Base-by-base conservation (phyloP, 1,140 invertebrate species). In the Arion vulgaris region DNA sequence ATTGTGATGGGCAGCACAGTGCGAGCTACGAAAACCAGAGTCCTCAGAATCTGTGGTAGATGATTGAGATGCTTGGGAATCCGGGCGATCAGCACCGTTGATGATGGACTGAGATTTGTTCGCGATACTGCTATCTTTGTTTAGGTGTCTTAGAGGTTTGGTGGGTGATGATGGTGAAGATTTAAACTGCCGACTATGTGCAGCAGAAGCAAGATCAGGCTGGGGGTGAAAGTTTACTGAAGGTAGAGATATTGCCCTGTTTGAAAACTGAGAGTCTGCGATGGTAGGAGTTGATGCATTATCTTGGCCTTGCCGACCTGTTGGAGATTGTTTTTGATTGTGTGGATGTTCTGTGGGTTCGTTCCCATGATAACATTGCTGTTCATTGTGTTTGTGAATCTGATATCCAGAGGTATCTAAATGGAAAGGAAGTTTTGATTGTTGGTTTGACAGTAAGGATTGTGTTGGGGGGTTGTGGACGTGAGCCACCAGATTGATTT, bases 11-110 rank as follows among this genome's bases (percentile, higher is more conserved):
- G 85, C 72, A 86, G 88, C 83, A 83, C 88, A 34, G 86, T 86
- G 81, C 0, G 88, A 87, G 81, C 88, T 88, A 4, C 87, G 83
- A 78, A 89, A 89, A 19, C 88, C 88, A 7, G 88, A 89, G 82
- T 89, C 88, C 71, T 89, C 87, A 0, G 88, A 89, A 79, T 89
- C 88, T 39, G 88, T 89, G 36, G 80, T 82, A 11, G 88, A 89
- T 34, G 83, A 83, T 15, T 84, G 83, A 26, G 85, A 86, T 11
- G 86, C 86, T 75, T 87, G 87, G n/a, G 88, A 89, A 68, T 87
- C 78, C 5, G 88, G 88, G 28, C 88, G 71, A 69, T 88, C 85
- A 23, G 72, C 62, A 2, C 62, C 28, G 62, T 17, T 66, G n/a
- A 34, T 66, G 5, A 7, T 69, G 7, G 82, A 71, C 74, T 26